Evolutionary conservation across 37 sponge, comb jelly and placozoan species (phyloP), one percentile per base, ranked within the genome.

Genomic region (Haliclona indistincta): DNA sequence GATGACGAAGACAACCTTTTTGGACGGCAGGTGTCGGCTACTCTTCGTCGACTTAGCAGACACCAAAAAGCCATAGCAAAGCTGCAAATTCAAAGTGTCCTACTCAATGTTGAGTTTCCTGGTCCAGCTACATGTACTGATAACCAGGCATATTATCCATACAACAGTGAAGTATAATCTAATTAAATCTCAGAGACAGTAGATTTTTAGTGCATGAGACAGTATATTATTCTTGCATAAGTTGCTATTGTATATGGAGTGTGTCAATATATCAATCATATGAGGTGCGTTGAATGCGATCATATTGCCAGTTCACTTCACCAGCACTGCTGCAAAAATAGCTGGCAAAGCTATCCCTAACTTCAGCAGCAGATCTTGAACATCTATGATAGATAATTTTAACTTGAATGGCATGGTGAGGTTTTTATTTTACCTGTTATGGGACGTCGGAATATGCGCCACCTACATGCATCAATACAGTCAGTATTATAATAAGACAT

Each of bases 361-460:
- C 51, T 17, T 10, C 51, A 47, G 51, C 51, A 47, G 51, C 51
- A 47, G 13, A 47, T 47, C 51, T 47, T 15, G 51, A 47, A 15
- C 15, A 47, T 15, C 51, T 47, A 47, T 17, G 15, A 17, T 47
- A 47, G 15, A 15, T 47, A 15, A 17, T 47, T 47, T 47, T n/a
- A n/a, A n/a, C n/a, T n/a, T n/a, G n/a, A n/a, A n/a, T n/a, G n/a
- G n/a, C n/a, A n/a, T n/a, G n/a, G n/a, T n/a, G n/a, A n/a, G n/a
- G n/a, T n/a, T n/a, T n/a, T n/a, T n/a, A n/a, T n/a, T n/a, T n/a
- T n/a, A n/a, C n/a, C 78, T 25, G 44, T 77, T 23, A 77, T 77
- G 28, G 78, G 68, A 15, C 68, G 34, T 17, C 67, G 54, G 32
- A 77, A 77, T n/a, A 67, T 67, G 37, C 68, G 49, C 68, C 68